phyloP scores from a whole-genome alignment of 2,888 invertebrate species.

The Rotaria socialis region DNA sequence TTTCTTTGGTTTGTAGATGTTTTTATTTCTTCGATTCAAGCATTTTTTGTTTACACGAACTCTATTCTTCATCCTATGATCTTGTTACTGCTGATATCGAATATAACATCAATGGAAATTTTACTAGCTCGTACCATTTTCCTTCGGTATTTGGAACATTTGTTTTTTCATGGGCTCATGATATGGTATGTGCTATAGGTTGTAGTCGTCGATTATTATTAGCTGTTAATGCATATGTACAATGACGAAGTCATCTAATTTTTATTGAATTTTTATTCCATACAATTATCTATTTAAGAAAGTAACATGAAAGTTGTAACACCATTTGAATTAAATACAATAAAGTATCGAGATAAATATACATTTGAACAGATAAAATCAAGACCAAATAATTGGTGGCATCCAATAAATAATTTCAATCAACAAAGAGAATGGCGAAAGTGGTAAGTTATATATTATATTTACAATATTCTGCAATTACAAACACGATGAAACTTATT shows the following conservation, averaged over 20 bases:
- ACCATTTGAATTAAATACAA: neutral
- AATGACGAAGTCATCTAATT: neutral
- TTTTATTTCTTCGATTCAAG: neutral
- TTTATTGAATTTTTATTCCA: neutral
- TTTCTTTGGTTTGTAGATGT: neutral
- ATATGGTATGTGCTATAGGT: neutral
- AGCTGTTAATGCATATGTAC: neutral
- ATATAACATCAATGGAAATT: neutral
- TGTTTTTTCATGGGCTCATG: neutral
- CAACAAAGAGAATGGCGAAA: neutral
- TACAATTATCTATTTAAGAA: neutral
- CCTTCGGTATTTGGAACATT: neutral
- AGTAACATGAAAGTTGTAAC: neutral
- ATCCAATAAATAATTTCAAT: neutral
- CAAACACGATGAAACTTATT: too few relatives aligned
- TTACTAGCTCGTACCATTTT: neutral
- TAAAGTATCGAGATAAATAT: neutral
- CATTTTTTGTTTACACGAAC: neutral
- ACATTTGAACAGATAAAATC: neutral
- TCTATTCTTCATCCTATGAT: neutral
- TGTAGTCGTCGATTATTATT: neutral
- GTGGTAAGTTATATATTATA: neutral
- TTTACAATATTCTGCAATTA: neutral
- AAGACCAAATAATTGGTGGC: neutral
- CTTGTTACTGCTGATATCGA: neutral